These are phyloP conservation scores for Otocyon megalotis DNA, from an alignment of 2,113 vertebrate genomes.

Conservation along the genomic window DNA sequence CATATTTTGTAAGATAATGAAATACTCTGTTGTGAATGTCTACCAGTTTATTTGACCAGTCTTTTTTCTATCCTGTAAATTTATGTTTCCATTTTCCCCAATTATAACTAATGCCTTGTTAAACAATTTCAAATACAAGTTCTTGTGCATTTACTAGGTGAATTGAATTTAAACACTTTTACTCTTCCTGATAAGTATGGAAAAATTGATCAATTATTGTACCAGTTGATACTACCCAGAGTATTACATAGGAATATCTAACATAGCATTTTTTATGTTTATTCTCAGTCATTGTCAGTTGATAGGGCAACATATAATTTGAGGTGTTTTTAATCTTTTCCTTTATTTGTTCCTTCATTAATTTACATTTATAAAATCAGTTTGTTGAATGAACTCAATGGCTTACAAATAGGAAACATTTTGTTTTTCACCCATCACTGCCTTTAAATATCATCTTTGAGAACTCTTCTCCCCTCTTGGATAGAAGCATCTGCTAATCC, in stretches of 20 bases:
- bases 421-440: neutral
- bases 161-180: neutral
- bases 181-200: neutral
- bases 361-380: neutral
- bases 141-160: neutral
- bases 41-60: slow-evolving; percentile 35
- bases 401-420: neutral
- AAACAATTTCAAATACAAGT: slow-evolving; percentile 15
- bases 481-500: neutral
- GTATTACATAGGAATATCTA: neutral
- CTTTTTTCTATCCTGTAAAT: neutral
- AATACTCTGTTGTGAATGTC: neutral
- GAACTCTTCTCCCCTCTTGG: neutral
- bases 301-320: neutral
- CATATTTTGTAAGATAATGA: slow-evolving; percentile 2
- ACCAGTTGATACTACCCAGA: neutral
- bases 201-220: neutral
- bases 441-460: neutral
- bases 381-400: neutral
- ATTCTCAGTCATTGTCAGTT: neutral
- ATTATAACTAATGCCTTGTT: neutral
- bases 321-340: neutral
- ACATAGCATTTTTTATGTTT: neutral
- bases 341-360: neutral
- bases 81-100: neutral